phyloP scores from a whole-genome alignment of 30 jellyfish, hydroid and myxozoan genomes.

The Chironex yamaguchii region DNA sequence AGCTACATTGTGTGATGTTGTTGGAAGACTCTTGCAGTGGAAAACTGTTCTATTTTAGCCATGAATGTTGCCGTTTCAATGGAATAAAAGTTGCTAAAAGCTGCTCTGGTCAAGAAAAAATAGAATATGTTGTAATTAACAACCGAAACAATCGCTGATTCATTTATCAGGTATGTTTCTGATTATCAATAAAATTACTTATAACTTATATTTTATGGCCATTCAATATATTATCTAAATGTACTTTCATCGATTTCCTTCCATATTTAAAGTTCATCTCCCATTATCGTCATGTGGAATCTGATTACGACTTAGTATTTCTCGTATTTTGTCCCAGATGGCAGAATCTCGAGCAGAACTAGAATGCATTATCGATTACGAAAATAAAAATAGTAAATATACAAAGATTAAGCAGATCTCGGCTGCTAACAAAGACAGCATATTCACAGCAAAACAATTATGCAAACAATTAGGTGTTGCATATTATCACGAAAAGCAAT shows the following conservation, averaged over 20 bases:
- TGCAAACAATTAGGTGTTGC: conserved; percentile 42
- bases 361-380: conserved; percentile 34
- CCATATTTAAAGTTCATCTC: not conserved
- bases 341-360: conserved; percentile 12
- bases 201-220: not conserved
- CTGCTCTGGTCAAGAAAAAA: no score
- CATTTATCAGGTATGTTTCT: not conserved
- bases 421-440: conserved; percentile 13
- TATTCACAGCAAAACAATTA: conserved; percentile 42
- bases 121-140: no score
- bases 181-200: not conserved
- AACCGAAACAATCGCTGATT: not conserved
- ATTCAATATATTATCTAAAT: not conserved
- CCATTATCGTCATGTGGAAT: not conserved
- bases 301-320: not conserved
- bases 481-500: conserved; percentile 22
- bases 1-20: not conserved
- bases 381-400: conserved; percentile 11
- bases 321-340: not conserved
- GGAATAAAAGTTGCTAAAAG: no score
- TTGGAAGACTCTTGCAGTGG: not conserved
- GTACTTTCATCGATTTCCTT: not conserved
- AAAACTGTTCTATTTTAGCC: not conserved
- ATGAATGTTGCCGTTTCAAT: not conserved
- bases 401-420: conserved; percentile 13